Conservation (phyloP, 2,113 vertebrate species). For the Grallaria varia region DNA sequence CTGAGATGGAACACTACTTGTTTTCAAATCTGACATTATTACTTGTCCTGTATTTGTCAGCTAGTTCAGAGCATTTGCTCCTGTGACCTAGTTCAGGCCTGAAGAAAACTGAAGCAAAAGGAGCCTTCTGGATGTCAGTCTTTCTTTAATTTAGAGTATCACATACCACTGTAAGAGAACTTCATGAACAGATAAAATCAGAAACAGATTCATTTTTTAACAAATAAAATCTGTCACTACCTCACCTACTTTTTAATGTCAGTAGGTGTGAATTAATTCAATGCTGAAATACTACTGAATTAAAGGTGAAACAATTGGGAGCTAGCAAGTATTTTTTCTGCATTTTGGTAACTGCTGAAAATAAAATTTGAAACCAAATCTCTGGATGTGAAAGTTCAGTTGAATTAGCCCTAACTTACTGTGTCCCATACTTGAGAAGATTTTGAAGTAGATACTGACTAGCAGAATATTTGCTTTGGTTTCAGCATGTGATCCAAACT, state of each 20-base stretch:
- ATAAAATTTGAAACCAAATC: not conserved
- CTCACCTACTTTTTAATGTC: not conserved
- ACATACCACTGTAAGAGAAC: not conserved
- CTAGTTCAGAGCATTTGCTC: not conserved
- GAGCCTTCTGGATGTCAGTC: not conserved
- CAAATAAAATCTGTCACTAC: not conserved
- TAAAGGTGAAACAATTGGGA: not conserved
- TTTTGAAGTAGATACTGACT: not conserved
- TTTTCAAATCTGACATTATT: not conserved
- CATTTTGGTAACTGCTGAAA: not conserved
- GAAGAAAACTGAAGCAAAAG: not conserved
- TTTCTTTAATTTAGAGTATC: not conserved
- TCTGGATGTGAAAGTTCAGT: not conserved
- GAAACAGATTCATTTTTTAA: not conserved
- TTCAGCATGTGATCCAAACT: not conserved
- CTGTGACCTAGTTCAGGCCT: not conserved
- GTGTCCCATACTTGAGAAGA: not conserved
- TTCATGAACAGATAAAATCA: not conserved
- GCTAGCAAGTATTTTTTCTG: not conserved
- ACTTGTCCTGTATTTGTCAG: not conserved
- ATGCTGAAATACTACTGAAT: not conserved
- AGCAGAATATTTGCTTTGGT: not conserved
- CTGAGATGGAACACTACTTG: not conserved
- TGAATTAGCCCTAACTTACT: not conserved
- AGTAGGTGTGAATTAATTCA: not conserved